Percentiles rank a stretch among this genome's conserved stretches.
These are phyloP conservation scores for Oryzias dopingdopingensis DNA, from an alignment of 2,797 vertebrate genomes.

Conservation along the genomic window DNA sequence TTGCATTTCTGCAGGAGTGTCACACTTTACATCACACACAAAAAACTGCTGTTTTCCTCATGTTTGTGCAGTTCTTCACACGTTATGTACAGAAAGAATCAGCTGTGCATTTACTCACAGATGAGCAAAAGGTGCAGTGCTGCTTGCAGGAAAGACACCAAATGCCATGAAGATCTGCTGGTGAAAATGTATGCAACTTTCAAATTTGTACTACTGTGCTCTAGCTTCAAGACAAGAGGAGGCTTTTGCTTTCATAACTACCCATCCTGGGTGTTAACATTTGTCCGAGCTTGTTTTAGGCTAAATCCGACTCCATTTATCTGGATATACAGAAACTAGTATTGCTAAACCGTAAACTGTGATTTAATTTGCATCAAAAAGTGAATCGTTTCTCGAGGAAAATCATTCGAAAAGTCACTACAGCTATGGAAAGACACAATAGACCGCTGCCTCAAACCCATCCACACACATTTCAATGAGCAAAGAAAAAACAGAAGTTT, in stretches of 20 bases:
- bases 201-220: constrained; percentile 23
- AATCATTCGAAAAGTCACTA: constrained; percentile 16
- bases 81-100: constrained; percentile 20
- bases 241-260: constrained; percentile 14
- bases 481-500: constrained; percentile 23
- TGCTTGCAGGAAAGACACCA: constrained; percentile 30
- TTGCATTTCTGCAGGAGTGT: constrained; percentile 41
- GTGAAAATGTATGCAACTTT: constrained; percentile 54
- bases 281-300: neutral
- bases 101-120: constrained; percentile 45
- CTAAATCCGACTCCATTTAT: constrained; percentile 5
- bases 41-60: constrained; percentile 43
- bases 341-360: constrained; percentile 57
- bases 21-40: constrained; percentile 38
- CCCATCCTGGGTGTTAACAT: neutral
- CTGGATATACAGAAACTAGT: constrained; percentile 27
- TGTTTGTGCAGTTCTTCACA: constrained; percentile 38
- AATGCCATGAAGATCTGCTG: constrained; percentile 68
- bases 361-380: constrained; percentile 30
- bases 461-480: constrained; percentile 54
- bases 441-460: constrained; percentile 42
- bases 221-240: constrained; percentile 14
- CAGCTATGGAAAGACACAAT: constrained; percentile 44
- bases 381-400: neutral
- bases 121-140: constrained; percentile 33